These are phyloP conservation scores for Calvadosia cruxmelitensis DNA, from an alignment of 30 jellyfish, hydroid and myxozoan genomes.

Conservation along the genomic window DNA sequence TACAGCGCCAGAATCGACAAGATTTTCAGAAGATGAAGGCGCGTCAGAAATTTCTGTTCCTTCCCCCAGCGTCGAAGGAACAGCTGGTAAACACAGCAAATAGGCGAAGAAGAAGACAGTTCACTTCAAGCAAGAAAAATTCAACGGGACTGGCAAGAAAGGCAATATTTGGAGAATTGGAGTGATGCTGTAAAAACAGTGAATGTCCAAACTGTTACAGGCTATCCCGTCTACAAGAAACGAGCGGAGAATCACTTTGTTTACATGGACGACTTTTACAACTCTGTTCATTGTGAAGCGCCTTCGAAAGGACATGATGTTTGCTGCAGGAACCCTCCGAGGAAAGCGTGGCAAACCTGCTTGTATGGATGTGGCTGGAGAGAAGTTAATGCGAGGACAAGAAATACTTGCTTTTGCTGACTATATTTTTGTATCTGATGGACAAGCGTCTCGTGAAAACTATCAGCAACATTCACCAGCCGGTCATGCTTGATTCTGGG, in stretches of 20 bases:
- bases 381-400: background rate
- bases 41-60: too few relatives aligned
- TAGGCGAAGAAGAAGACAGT: too few relatives aligned
- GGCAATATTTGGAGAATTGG: too few relatives aligned
- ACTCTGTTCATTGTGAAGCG: background rate
- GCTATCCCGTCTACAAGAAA: too few relatives aligned
- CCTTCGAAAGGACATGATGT: background rate
- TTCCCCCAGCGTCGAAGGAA: too few relatives aligned
- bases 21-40: too few relatives aligned
- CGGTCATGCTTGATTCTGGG: background rate
- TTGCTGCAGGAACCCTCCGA: background rate
- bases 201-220: background rate
- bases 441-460: background rate
- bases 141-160: too few relatives aligned
- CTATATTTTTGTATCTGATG: background rate
- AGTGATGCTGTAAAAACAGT: background rate
- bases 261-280: background rate
- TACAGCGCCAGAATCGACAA: too few relatives aligned
- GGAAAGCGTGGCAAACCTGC: background rate
- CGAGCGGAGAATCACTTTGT: background rate
- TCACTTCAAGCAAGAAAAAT: too few relatives aligned
- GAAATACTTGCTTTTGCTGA: background rate
- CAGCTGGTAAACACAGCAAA: too few relatives aligned
- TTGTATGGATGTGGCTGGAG: background rate
- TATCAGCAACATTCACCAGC: background rate